Evolutionary conservation across 2,113 vertebrate genomes (phyloP).

Genomic region (Piliocolobus tephrosceles): DNA sequence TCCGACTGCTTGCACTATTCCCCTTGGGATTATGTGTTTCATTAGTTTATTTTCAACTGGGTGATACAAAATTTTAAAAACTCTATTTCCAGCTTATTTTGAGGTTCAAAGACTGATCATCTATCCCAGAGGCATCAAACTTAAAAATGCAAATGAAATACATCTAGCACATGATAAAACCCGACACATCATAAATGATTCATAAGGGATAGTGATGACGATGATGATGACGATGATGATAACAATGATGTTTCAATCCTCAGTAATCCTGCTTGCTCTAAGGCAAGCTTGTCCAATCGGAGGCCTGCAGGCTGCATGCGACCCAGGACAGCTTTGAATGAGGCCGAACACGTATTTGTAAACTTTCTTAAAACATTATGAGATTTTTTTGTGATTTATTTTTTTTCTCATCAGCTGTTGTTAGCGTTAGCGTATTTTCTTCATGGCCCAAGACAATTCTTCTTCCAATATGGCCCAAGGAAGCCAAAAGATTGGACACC

Average conservation of each 20-base stretch:
- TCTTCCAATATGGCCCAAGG: no score
- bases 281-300: no score
- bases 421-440: no score
- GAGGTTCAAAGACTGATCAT: slow-evolving; percentile 4
- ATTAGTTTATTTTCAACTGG: slow-evolving; percentile 56
- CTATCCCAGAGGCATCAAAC: slow-evolving; percentile 10
- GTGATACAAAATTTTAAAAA: slow-evolving; percentile 24
- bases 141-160: slow-evolving; percentile 27
- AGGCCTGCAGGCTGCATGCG: no score
- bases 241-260: background rate
- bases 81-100: slow-evolving; percentile 19
- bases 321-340: no score
- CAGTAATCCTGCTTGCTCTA: background rate
- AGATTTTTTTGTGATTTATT: no score
- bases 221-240: background rate
- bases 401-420: no score
- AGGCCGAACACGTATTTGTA: no score
- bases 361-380: no score
- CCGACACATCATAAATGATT: background rate
- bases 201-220: background rate
- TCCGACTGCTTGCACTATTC: background rate
- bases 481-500: no score
- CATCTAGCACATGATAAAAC: background rate
- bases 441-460: no score
- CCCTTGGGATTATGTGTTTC: slow-evolving; percentile 50